Conservation (phyloP, 2,113 vertebrate genomes). For the Brienomyrus longianalis region DNA sequence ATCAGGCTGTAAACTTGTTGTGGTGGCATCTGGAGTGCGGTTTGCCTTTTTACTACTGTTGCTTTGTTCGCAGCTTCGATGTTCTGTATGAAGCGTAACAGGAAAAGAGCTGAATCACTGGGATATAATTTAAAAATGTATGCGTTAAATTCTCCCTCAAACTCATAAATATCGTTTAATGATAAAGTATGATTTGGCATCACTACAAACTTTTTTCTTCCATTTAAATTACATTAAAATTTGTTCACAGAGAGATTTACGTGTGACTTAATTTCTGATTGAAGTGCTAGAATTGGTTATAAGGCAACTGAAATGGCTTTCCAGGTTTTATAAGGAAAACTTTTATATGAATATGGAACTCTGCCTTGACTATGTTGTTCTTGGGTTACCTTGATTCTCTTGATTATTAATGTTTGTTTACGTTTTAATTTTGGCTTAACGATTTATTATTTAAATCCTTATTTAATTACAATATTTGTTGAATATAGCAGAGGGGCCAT, state of each 20-base stretch:
- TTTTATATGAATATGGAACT: neutral
- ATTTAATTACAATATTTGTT: neutral
- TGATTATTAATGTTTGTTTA: neutral
- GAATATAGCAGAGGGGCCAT: neutral
- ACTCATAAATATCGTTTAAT: neutral
- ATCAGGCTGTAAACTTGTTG: slow-evolving; percentile 18
- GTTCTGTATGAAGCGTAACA: neutral
- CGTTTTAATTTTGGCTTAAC: neutral
- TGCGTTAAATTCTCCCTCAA: neutral
- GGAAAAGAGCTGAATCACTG: neutral
- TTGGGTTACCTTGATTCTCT: neutral
- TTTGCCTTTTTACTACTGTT: slow-evolving; percentile 5
- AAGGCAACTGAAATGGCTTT: neutral
- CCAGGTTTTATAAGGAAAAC: neutral
- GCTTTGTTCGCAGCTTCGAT: slow-evolving; percentile 18
- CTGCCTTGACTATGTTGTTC: neutral
- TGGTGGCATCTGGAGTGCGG: neutral
- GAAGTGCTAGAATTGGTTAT: neutral
- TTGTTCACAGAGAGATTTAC: neutral
- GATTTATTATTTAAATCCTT: neutral
- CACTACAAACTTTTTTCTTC: neutral
- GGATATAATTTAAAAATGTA: neutral
- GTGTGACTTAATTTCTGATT: neutral
- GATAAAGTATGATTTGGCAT: neutral
- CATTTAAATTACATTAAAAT: neutral